These are phyloP conservation scores for Hyppa rectilinea DNA, from an alignment of 2,888 invertebrate genomes.

Conservation along the genomic window DNA sequence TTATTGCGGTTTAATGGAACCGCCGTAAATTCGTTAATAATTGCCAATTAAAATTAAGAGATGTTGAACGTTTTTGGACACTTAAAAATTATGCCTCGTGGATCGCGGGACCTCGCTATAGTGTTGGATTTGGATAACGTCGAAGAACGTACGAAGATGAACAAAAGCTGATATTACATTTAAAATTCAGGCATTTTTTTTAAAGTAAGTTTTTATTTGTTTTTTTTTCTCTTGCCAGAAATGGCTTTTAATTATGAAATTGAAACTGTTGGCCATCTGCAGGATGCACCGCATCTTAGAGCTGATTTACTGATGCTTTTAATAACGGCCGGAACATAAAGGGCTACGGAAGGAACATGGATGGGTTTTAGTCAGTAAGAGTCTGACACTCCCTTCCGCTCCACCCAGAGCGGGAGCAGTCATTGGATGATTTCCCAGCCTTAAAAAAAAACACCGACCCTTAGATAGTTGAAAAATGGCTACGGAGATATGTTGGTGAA, in stretches of 20 bases:
- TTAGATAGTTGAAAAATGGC: not conserved
- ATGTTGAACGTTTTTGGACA: slow-evolving; percentile 28
- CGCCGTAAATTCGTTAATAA: slow-evolving; percentile 63
- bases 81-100: slow-evolving; percentile 37
- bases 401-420: no score
- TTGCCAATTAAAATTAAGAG: slow-evolving; percentile 57
- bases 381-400: no score
- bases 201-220: slow-evolving; percentile 10
- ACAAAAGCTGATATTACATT: slow-evolving; percentile 11
- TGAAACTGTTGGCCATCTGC: not conserved
- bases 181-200: not conserved
- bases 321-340: no score
- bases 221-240: not conserved
- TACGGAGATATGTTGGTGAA: not conserved
- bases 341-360: no score
- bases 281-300: not conserved
- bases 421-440: no score
- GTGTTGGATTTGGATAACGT: not conserved
- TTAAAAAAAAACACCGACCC: no score
- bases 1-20: slow-evolving; percentile 66
- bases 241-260: not conserved
- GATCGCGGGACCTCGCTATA: not conserved
- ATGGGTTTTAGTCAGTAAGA: no score
- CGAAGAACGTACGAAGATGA: slow-evolving; percentile 19
- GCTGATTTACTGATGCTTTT: not conserved